phyloP scores from a whole-genome alignment of 1,140 invertebrate species.

The Samia ricini region DNA sequence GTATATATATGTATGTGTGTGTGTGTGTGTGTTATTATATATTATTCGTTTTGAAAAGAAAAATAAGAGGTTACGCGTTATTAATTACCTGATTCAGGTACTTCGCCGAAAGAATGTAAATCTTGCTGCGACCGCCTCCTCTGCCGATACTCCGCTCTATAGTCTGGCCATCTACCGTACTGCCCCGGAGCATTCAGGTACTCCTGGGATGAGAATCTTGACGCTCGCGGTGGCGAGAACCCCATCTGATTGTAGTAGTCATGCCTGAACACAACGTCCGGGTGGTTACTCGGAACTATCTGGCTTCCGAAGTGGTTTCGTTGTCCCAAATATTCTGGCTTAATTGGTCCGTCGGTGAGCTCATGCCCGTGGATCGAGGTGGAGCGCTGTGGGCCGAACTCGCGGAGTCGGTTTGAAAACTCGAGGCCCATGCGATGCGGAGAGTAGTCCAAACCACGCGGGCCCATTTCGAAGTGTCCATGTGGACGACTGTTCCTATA shows the following conservation, averaged over 20 bases:
- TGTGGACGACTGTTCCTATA: constrained; percentile 52
- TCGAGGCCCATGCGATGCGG: constrained; percentile 68
- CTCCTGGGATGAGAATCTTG: constrained; percentile 74
- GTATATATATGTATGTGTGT: no score
- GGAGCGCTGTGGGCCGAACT: constrained; percentile 65
- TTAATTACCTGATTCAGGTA: constrained; percentile 73
- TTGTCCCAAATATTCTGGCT: constrained; percentile 61
- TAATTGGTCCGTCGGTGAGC: constrained; percentile 65
- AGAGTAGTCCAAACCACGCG: constrained; percentile 70
- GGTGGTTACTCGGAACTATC: constrained; percentile 60
- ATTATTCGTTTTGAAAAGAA: no score
- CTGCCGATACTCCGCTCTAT: constrained; percentile 58
- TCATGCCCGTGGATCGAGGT: constrained; percentile 74
- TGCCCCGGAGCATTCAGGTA: constrained; percentile 68
- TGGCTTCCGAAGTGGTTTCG: constrained; percentile 63
- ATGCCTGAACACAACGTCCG: constrained; percentile 71
- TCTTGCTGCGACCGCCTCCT: constrained; percentile 72
- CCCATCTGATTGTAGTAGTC: constrained; percentile 68
- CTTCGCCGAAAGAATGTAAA: constrained; percentile 68
- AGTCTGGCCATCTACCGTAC: constrained; percentile 61
- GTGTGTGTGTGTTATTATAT: no score
- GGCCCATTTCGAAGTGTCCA: constrained; percentile 74
- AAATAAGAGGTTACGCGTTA: no score
- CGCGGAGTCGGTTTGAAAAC: constrained; percentile 59
- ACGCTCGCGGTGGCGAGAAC: constrained; percentile 64